Evolutionary conservation across 2,888 invertebrate species (phyloP).

Genomic region (Amorpha juglandis): DNA sequence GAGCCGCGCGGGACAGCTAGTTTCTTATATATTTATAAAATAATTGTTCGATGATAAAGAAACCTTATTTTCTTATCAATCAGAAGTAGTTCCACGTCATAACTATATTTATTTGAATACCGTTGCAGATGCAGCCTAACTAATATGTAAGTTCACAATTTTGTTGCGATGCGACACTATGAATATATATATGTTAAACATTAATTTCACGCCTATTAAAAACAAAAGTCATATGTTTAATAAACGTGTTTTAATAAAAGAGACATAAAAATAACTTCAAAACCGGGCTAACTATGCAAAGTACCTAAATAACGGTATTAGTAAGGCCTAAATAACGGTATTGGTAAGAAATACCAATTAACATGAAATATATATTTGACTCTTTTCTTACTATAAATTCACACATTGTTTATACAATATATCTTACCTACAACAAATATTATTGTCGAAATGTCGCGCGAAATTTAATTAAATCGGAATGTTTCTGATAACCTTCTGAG

Average conservation of each 20-base stretch:
- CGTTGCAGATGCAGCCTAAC: conserved; percentile 36
- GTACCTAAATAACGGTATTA: neutral
- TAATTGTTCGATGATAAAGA: too few relatives aligned
- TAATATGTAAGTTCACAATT: conserved; percentile 36
- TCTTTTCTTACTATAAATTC: neutral
- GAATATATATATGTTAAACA: conserved; percentile 10
- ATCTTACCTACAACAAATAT: conserved; percentile 8
- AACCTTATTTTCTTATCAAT: too few relatives aligned
- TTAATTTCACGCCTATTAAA: conserved; percentile 2
- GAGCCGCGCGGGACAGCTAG: too few relatives aligned
- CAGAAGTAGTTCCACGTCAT: too few relatives aligned
- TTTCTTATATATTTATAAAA: too few relatives aligned
- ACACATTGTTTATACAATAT: conserved; percentile 4
- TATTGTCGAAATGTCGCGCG: neutral
- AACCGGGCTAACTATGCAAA: too few relatives aligned
- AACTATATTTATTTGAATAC: too few relatives aligned
- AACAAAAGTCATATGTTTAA: neutral
- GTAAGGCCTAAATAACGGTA: neutral
- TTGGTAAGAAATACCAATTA: neutral
- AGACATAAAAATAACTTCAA: too few relatives aligned
- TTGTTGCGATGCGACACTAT: conserved; percentile 38
- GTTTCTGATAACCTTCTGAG: conserved; percentile 42
- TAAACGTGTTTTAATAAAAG: neutral
- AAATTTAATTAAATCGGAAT: conserved; percentile 41
- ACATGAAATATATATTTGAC: neutral